Evolutionary conservation across 2,888 invertebrate genomes (phyloP).

Genomic region (Antitype chi): DNA sequence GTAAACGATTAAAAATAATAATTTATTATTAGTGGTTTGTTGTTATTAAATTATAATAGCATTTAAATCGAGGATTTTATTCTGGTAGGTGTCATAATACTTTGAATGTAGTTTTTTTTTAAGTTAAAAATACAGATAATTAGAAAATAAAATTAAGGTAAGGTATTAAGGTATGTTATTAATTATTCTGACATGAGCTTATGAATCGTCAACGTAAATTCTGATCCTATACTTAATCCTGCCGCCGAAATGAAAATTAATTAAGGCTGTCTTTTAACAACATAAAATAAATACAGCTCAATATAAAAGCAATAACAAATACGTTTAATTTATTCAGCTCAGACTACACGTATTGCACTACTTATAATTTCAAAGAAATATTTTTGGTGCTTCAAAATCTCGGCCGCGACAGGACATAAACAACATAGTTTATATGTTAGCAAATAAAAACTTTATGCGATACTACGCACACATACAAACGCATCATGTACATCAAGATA

Average conservation of each 20-base stretch:
- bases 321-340: slow-evolving; percentile 37
- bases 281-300: slow-evolving; percentile 11
- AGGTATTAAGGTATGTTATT: slow-evolving; percentile 5
- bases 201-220: slow-evolving; percentile 18
- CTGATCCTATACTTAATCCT: neutral
- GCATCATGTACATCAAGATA: slow-evolving; percentile 15
- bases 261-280: slow-evolving; percentile 17
- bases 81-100: neutral
- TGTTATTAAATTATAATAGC: neutral
- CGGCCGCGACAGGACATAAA: slow-evolving; percentile 78
- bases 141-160: neutral
- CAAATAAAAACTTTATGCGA: slow-evolving; percentile 59
- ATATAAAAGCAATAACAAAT: slow-evolving; percentile 41
- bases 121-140: too few species aligned
- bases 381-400: slow-evolving; percentile 69
- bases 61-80: neutral
- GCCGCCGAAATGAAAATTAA: slow-evolving; percentile 22
- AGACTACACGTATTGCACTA: slow-evolving; percentile 51
- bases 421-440: slow-evolving; percentile 68
- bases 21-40: neutral
- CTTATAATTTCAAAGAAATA: slow-evolving; percentile 66
- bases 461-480: slow-evolving; percentile 49
- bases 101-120: neutral
- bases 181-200: slow-evolving; percentile 19
- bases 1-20: slow-evolving; percentile 1